Evolutionary conservation across 1,140 invertebrate species (phyloP), one percentile per base, ranked within the genome.

Genomic region (Dreissena polymorpha): DNA sequence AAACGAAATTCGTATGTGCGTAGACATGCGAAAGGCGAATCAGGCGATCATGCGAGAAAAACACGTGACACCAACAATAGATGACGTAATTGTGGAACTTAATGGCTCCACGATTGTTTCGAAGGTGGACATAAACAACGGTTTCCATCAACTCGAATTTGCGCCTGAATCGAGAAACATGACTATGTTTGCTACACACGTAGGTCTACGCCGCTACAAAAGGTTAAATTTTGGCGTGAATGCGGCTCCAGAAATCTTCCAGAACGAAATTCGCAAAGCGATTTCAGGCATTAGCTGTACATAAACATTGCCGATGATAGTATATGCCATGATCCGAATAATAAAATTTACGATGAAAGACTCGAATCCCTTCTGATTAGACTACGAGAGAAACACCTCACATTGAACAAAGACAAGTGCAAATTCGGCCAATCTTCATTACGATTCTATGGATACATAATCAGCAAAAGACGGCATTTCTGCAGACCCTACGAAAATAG

Each of bases 141-240:
- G 70, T 13, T 90, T 82, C 76, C 86, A 89, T 71, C 89, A 90
- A 53, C n/a, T 90, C 2, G 87, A 86, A 51, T 50, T 87, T 3
- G 65, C 78, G 1, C 18, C 53, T 29, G 83, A 71, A n/a, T 71
- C 69, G 5, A 50, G 25, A 71, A 71, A 78, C 73, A 57, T 0
- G n/a, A 84, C 83, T 23, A 71, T 67, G 10, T 81, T 69, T 27
- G 67, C 63, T 6, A 79, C 64, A 8, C 74, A 77, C 21, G 63
- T 21, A 6, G 57, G 60, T 21, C 14, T 64, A 29, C 10, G 60
- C 0, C 12, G 78, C 23, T 85, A 72, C 53, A 85, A 85, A 73
- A 25, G 74, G 0, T 21, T 82, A 0, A 77, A 64, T 27, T 76
- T 85, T 60, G 74, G 78, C 0, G 50, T 82, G 12, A 49, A 57